Conservation (phyloP, 2,797 vertebrate genomes). For the Uromys caudimaculatus region DNA sequence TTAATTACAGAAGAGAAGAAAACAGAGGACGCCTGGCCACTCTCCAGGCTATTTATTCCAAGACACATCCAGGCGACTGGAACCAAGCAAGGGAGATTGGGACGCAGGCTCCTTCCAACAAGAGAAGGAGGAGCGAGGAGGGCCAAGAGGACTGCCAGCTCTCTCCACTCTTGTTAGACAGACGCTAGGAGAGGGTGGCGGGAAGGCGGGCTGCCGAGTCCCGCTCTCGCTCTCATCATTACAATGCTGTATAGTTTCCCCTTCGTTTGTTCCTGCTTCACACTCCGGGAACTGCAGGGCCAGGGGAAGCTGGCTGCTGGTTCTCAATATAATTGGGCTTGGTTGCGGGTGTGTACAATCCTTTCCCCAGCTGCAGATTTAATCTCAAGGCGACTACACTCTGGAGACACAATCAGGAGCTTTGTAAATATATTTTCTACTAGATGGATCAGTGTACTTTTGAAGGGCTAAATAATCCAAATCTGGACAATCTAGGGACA, state of each 20-base stretch:
- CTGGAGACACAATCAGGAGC: not conserved
- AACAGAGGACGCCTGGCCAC: not conserved
- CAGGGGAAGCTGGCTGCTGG: not conserved
- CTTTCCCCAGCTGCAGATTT: not conserved
- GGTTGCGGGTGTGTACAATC: not conserved
- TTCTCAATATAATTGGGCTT: constrained; percentile 60
- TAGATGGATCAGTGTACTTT: not conserved
- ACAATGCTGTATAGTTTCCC: not conserved
- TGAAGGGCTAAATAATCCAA: not conserved
- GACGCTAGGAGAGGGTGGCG: not conserved
- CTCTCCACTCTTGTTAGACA: not conserved
- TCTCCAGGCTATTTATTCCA: constrained; percentile 12
- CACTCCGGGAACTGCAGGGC: constrained; percentile 8
- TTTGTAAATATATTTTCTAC: not conserved
- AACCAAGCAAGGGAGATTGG: not conserved
- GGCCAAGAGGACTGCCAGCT: rapidly evolving
- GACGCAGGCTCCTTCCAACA: not conserved
- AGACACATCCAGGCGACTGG: not conserved
- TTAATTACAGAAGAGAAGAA: constrained; percentile 49
- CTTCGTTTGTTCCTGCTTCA: constrained; percentile 1
- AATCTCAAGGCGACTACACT: not conserved
- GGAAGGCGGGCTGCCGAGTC: not conserved
- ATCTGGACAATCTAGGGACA: not conserved
- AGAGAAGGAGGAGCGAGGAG: not conserved
- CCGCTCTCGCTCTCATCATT: not conserved